phyloP scores from a whole-genome alignment of 2,797 vertebrate genomes.

The Sternotherus odoratus region DNA sequence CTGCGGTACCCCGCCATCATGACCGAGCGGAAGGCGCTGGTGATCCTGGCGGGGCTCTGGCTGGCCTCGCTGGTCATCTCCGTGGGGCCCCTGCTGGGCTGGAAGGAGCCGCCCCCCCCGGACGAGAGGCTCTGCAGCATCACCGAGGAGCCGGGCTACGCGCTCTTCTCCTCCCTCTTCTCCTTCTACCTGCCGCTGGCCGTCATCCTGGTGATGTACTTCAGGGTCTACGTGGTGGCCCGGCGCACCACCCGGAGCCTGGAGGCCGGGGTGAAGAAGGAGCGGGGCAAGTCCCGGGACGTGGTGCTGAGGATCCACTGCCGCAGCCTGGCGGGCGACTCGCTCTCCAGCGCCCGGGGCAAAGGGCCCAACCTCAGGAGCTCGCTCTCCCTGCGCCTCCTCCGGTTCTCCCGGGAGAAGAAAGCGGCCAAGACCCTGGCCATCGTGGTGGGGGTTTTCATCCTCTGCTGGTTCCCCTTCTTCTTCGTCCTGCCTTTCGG shows the following conservation, averaged over 20 bases:
- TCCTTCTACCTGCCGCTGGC: slow-evolving; percentile 97
- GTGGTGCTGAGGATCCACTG: slow-evolving; percentile 96
- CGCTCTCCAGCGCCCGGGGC: slow-evolving; percentile 80
- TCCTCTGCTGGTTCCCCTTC: slow-evolving; percentile 98
- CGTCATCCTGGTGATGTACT: slow-evolving; percentile 98
- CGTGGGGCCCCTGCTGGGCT: slow-evolving; percentile 95
- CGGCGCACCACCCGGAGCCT: slow-evolving; percentile 94
- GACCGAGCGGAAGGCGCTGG: slow-evolving; percentile 92
- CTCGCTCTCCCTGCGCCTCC: slow-evolving; percentile 93
- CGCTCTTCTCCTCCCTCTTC: slow-evolving; percentile 96
- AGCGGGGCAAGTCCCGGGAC: slow-evolving; percentile 93
- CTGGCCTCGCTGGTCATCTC: slow-evolving; percentile 94
- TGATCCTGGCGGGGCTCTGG: slow-evolving; percentile 93
- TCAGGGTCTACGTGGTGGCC: slow-evolving; percentile 95
- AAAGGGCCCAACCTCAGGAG: slow-evolving; percentile 93
- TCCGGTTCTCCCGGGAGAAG: slow-evolving; percentile 99
- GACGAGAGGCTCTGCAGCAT: slow-evolving; percentile 94
- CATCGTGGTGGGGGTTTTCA: slow-evolving; percentile 98
- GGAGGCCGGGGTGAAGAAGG: slow-evolving; percentile 95
- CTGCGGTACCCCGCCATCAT: slow-evolving; percentile 98
- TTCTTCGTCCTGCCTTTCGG: slow-evolving; percentile 96
- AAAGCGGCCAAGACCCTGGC: slow-evolving; percentile 98
- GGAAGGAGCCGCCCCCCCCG: slow-evolving; percentile 94
- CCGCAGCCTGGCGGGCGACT: slow-evolving; percentile 87
- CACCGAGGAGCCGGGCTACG: slow-evolving; percentile 96